Evolutionary conservation across 2,797 vertebrate species (phyloP).

Genomic region (Anas bernieri): DNA sequence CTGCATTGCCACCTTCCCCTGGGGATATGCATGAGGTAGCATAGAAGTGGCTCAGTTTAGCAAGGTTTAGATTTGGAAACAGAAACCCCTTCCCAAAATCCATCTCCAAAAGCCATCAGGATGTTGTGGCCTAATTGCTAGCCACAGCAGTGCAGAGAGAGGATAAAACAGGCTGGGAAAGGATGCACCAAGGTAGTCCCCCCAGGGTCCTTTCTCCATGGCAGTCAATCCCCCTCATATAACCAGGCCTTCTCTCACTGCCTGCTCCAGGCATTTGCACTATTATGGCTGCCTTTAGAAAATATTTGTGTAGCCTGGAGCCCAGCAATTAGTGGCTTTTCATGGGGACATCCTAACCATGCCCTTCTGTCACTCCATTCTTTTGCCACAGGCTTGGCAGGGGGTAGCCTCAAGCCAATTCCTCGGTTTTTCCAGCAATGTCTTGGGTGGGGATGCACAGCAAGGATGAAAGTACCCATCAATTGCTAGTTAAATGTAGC

Average conservation of each 20-base stretch:
- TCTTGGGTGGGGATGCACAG: neutral
- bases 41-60: neutral
- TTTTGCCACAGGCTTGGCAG: neutral
- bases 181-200: accelerated
- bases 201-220: neutral
- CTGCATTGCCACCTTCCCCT: neutral
- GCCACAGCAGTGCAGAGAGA: neutral
- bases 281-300: neutral
- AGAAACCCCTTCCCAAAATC: neutral
- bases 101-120: neutral
- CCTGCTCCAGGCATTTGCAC: neutral
- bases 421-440: neutral
- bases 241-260: neutral
- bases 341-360: neutral
- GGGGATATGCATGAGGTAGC: neutral
- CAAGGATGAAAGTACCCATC: neutral
- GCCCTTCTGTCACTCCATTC: neutral
- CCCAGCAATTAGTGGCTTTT: neutral
- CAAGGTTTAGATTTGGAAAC: neutral
- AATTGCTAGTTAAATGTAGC: neutral
- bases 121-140: neutral
- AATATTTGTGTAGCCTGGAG: neutral
- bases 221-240: neutral
- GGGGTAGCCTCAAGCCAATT: neutral
- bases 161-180: neutral